phyloP scores from a whole-genome alignment of 2,888 invertebrate genomes.

The Drosophila atripex region DNA sequence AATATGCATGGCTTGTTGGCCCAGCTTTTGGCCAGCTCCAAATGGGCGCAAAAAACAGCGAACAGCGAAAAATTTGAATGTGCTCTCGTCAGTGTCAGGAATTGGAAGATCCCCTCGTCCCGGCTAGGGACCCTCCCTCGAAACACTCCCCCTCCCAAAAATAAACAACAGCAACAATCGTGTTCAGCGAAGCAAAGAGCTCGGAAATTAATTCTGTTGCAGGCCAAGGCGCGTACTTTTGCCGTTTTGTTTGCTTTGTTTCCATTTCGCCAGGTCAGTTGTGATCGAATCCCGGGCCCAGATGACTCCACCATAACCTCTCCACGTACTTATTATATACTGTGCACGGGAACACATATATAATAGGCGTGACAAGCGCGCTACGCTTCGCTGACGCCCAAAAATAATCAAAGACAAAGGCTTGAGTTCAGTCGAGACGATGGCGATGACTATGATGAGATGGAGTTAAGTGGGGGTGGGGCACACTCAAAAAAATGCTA shows the following conservation, averaged over 20 bases:
- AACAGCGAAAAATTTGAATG: constrained; percentile 62
- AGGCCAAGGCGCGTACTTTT: constrained; percentile 53
- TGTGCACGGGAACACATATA: constrained; percentile 35
- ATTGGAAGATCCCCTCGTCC: constrained; percentile 47
- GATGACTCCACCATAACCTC: constrained; percentile 66
- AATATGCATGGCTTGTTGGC: constrained; percentile 72
- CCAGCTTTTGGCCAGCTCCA: constrained; percentile 64
- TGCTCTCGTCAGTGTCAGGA: constrained; percentile 62
- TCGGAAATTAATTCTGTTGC: constrained; percentile 66
- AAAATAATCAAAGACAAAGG: constrained; percentile 79
- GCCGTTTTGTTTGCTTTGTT: constrained; percentile 68
- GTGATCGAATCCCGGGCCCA: constrained; percentile 65
- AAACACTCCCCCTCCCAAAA: not conserved
- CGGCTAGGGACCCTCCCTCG: not conserved
- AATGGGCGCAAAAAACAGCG: constrained; percentile 46
- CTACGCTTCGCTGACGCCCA: constrained; percentile 74
- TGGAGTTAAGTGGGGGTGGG: constrained; percentile 22
- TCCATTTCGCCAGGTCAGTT: constrained; percentile 68
- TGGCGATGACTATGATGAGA: constrained; percentile 62
- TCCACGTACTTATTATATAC: constrained; percentile 9
- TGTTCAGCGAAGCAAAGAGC: constrained; percentile 70
- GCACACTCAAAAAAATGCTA: constrained; percentile 2
- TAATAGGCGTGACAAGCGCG: constrained; percentile 80
- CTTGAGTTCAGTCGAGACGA: constrained; percentile 47
- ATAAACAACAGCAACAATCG: not conserved